phyloP scores from a whole-genome alignment of 1,140 invertebrate genomes.

The Pentalonia nigronervosa region DNA sequence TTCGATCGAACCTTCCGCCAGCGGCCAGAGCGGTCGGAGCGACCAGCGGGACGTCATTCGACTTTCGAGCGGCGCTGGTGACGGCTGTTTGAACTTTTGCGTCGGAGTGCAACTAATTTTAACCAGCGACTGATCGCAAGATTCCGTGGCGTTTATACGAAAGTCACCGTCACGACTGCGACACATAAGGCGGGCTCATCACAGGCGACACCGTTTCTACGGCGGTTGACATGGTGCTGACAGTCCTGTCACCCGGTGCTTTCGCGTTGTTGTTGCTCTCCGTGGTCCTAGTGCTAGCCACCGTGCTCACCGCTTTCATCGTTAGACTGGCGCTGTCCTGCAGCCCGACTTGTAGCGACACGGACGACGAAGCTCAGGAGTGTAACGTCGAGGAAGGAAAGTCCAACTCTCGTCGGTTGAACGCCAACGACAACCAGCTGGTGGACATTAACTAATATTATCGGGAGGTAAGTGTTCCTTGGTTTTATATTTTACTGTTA shows the following conservation, averaged over 20 bases:
- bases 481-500: background rate
- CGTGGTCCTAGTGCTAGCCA: background rate
- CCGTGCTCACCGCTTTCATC: background rate
- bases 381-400: background rate
- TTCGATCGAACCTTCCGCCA: background rate
- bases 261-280: background rate
- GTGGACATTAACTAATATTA: no score
- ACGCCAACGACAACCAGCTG: background rate
- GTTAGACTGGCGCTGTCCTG: background rate
- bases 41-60: no score
- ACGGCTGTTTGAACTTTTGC: background rate
- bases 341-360: background rate
- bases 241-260: background rate
- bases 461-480: background rate
- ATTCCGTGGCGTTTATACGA: background rate
- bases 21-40: no score
- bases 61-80: background rate
- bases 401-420: background rate
- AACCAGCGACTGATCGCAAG: background rate
- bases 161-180: background rate
- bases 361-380: background rate
- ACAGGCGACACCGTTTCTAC: background rate
- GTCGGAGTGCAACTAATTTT: no score
- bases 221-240: background rate
- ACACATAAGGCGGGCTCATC: background rate